Evolutionary conservation across 2,888 invertebrate species (phyloP).

Genomic region (Erynnis tages): DNA sequence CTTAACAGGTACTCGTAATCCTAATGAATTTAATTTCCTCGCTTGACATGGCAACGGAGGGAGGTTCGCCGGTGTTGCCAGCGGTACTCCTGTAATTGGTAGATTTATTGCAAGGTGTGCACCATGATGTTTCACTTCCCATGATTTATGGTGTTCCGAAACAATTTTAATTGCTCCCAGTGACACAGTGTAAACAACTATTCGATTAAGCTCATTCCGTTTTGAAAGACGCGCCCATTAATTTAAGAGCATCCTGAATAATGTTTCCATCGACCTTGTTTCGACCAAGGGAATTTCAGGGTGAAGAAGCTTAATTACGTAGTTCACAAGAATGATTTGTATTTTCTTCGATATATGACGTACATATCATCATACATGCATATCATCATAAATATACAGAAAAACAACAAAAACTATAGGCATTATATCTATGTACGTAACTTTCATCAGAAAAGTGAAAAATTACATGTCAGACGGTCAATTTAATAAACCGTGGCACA

Average conservation of each 20-base stretch:
- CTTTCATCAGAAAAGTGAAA: too few species aligned
- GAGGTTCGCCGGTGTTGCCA: conserved; percentile 46
- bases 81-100: conserved; percentile 75
- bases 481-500: conserved; percentile 28
- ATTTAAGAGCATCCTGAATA: conserved; percentile 59
- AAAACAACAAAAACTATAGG: too few species aligned
- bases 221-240: conserved; percentile 61
- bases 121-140: conserved; percentile 79
- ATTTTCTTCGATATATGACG: too few species aligned
- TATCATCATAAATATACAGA: too few species aligned
- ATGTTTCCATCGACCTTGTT: not conserved
- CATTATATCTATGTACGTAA: too few species aligned
- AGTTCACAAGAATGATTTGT: too few species aligned
- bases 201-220: conserved; percentile 80
- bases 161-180: conserved; percentile 80
- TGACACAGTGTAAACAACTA: conserved; percentile 81
- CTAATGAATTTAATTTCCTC: conserved; percentile 71
- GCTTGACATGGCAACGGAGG: conserved; percentile 46
- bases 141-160: conserved; percentile 78
- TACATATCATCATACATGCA: too few species aligned
- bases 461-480: not conserved
- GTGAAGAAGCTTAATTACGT: conserved; percentile 5
- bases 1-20: conserved; percentile 28
- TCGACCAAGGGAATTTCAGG: not conserved
- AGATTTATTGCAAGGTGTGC: conserved; percentile 80